Conservation (phyloP, 2,888 invertebrate species). For the Acleris laterana region DNA sequence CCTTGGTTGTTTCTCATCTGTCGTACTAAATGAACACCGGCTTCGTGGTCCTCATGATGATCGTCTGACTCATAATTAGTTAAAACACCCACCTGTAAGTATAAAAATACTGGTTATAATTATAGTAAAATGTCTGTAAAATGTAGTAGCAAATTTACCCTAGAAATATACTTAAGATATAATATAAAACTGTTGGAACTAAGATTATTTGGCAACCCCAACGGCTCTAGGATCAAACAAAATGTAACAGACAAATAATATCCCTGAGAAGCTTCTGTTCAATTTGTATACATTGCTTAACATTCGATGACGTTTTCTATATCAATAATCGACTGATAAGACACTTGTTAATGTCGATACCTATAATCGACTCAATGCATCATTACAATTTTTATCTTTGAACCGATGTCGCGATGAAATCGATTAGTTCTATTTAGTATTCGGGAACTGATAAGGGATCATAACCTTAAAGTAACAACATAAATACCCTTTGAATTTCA, state of each 20-base stretch:
- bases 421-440: conserved; percentile 39
- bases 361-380: conserved; percentile 23
- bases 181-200: too few relatives aligned
- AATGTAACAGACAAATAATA: too few relatives aligned
- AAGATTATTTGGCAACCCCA: too few relatives aligned
- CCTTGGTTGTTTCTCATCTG: conserved; percentile 62
- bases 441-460: conserved; percentile 46
- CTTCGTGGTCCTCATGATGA: conserved; percentile 54
- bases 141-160: neutral
- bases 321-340: conserved; percentile 22
- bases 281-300: conserved; percentile 7
- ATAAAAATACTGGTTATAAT: conserved; percentile 6
- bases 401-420: conserved; percentile 39
- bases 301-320: conserved; percentile 28
- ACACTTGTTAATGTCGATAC: conserved; percentile 18
- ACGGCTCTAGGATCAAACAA: too few relatives aligned
- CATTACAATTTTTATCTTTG: conserved; percentile 13
- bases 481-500: conserved; percentile 73
- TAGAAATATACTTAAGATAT: too few relatives aligned
- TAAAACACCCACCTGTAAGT: conserved; percentile 63
- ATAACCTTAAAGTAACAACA: conserved; percentile 53
- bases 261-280: too few relatives aligned
- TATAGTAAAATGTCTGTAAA: neutral
- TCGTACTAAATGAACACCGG: conserved; percentile 62
- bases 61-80: conserved; percentile 60